Evolutionary conservation across 2,113 vertebrate species (phyloP).

Genomic region (Hippocampus guttulatus): DNA sequence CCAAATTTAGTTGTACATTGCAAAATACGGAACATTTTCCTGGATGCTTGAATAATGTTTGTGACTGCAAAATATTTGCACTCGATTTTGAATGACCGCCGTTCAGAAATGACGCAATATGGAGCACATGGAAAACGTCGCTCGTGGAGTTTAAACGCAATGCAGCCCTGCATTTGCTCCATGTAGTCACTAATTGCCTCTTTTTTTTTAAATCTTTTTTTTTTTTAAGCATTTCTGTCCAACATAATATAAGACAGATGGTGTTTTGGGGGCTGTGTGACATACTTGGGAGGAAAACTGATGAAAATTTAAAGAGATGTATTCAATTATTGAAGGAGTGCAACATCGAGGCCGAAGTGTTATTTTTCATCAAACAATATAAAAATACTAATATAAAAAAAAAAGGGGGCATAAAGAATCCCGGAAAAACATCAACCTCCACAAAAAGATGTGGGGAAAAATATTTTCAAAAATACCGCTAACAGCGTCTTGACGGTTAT

Average conservation of each 20-base stretch:
- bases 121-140: not conserved
- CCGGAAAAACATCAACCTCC: too few species aligned
- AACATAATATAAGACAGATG: constrained; percentile 1
- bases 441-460: too few species aligned
- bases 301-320: not conserved
- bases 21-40: too few species aligned
- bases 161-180: not conserved
- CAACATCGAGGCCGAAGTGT: too few species aligned
- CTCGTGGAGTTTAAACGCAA: not conserved
- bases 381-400: too few species aligned
- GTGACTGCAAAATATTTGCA: not conserved
- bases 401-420: too few species aligned
- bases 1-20: too few species aligned
- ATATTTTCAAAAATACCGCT: too few species aligned
- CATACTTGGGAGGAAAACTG: not conserved
- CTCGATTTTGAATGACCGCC: not conserved
- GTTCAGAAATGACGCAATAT: not conserved
- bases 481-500: too few species aligned
- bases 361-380: too few species aligned
- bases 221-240: not conserved
- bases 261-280: not conserved
- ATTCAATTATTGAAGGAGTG: too few species aligned
- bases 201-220: not conserved
- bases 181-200: not conserved
- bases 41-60: not conserved